Evolutionary conservation across 2,888 invertebrate species (phyloP).

Genomic region (Margaritifera margaritifera): DNA sequence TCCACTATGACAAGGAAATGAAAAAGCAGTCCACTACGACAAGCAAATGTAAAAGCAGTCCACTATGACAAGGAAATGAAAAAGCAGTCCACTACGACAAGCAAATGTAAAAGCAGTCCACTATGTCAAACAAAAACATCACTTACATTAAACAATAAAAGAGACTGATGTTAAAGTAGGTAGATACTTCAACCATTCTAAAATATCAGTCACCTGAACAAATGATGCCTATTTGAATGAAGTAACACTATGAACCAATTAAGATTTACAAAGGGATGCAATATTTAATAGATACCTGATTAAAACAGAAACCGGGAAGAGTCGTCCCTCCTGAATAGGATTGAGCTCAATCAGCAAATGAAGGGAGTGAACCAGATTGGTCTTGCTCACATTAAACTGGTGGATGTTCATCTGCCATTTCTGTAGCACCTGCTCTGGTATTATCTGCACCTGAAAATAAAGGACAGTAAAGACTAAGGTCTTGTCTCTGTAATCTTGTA

Average conservation of each 20-base stretch:
- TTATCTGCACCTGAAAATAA: slow-evolving; percentile 4
- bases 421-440: slow-evolving; percentile 28
- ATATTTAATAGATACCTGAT: slow-evolving; percentile 50
- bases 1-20: too few relatives aligned
- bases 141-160: background rate
- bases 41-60: too few relatives aligned
- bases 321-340: slow-evolving; percentile 38
- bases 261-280: too few relatives aligned
- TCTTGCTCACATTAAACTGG: slow-evolving; percentile 58
- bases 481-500: background rate
- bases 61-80: too few relatives aligned
- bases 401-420: slow-evolving; percentile 66
- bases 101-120: too few relatives aligned
- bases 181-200: too few relatives aligned
- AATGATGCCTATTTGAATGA: background rate
- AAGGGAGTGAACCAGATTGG: slow-evolving; percentile 45
- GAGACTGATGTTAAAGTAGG: background rate
- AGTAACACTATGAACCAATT: background rate
- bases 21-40: too few relatives aligned
- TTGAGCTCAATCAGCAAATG: slow-evolving; percentile 55
- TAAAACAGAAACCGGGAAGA: slow-evolving; percentile 60
- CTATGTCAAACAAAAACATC: too few relatives aligned
- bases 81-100: too few relatives aligned
- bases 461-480: background rate
- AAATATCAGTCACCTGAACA: too few relatives aligned